A percentile compares a stretch with the other conserved stretches of the same genome.
Evolutionary conservation across 2,888 invertebrate genomes (phyloP).

Genomic region (Ophioninae sp.): DNA sequence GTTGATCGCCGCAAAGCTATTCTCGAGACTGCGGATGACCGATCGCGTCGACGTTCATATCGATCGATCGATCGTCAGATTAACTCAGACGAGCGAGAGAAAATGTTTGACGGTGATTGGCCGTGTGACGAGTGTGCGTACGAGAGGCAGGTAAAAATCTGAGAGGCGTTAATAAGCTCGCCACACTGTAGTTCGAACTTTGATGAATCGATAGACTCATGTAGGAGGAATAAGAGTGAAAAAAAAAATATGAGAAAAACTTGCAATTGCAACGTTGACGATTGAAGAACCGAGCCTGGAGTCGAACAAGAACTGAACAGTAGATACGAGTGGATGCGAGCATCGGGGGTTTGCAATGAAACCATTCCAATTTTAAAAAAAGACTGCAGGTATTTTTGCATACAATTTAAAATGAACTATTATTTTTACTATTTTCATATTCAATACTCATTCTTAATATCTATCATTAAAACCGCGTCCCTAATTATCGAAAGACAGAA

Average conservation of each 20-base stretch:
- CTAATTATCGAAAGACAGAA: no score
- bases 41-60: constrained; percentile 60
- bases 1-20: constrained; percentile 31
- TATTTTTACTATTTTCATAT: no score
- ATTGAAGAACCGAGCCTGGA: background rate
- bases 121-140: constrained; percentile 20
- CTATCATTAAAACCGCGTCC: no score
- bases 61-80: constrained; percentile 63
- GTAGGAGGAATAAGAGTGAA: constrained; percentile 8
- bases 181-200: constrained; percentile 30
- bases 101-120: constrained; percentile 33
- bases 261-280: constrained; percentile 8
- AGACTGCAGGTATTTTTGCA: no score
- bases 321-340: no score
- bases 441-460: no score
- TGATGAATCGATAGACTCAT: constrained; percentile 52
- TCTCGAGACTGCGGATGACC: constrained; percentile 56
- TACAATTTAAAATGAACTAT: no score
- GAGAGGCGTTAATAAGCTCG: constrained; percentile 59
- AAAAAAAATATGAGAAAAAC: constrained; percentile 13
- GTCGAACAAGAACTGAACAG: no score
- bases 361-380: no score
- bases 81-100: constrained; percentile 52
- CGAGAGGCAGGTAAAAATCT: constrained; percentile 51
- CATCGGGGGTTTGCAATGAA: no score